phyloP scores from a whole-genome alignment of 1,140 invertebrate species.

The Notospermus geniculatus region DNA sequence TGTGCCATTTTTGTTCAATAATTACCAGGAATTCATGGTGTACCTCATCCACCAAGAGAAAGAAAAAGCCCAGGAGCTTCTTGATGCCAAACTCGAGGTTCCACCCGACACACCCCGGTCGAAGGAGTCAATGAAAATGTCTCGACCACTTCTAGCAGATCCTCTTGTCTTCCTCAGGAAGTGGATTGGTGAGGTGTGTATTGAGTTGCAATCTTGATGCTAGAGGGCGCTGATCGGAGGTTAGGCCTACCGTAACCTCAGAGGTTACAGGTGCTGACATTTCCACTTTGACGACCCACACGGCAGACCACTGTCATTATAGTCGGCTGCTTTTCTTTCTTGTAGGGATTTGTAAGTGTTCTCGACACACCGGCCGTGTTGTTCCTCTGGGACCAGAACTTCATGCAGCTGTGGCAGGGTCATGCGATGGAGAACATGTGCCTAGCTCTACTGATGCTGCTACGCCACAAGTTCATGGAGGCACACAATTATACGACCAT shows the following conservation, averaged over 20 bases:
- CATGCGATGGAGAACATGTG: slow-evolving; percentile 49
- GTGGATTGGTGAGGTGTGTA: slow-evolving; percentile 59
- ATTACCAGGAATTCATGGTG: slow-evolving; percentile 53
- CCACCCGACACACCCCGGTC: slow-evolving; percentile 29
- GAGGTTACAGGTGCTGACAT: too few relatives aligned
- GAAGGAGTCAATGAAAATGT: slow-evolving; percentile 20
- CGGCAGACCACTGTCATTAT: too few relatives aligned
- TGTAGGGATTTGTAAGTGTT: slow-evolving; percentile 56
- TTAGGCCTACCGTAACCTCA: background rate
- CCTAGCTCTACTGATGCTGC: slow-evolving; percentile 51
- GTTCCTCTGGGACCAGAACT: slow-evolving; percentile 59
- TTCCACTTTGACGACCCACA: background rate
- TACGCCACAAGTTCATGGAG: slow-evolving; percentile 52
- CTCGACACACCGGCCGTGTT: slow-evolving; percentile 51
- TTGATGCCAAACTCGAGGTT: slow-evolving; percentile 25
- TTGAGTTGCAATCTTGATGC: too few relatives aligned
- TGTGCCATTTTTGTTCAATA: too few relatives aligned
- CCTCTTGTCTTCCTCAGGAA: slow-evolving; percentile 55
- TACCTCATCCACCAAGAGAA: slow-evolving; percentile 51
- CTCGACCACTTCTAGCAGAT: slow-evolving; percentile 48
- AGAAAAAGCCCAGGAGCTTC: slow-evolving; percentile 39
- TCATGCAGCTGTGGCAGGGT: slow-evolving; percentile 53
- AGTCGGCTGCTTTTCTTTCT: slow-evolving; percentile 5
- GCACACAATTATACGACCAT: slow-evolving; percentile 50
- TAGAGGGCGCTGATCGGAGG: background rate